Base-by-base conservation (phyloP, 2,888 invertebrate species). In the Volucella bombylans region DNA sequence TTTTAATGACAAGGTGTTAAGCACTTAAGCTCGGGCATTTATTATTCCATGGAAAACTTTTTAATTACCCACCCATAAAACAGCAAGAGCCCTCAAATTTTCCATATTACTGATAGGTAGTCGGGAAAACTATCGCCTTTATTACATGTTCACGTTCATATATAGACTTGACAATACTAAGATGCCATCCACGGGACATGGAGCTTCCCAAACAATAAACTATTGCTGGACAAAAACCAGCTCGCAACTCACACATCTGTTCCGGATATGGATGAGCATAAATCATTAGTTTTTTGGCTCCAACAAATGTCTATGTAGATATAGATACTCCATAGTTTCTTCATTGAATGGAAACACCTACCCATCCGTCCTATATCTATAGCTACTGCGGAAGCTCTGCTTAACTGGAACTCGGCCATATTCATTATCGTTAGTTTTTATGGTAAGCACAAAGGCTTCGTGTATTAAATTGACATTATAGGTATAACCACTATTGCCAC, bases 381-480 rank as follows among this genome's bases (percentile, higher is more conserved):
- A 11, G 14, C n/a, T 43, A 43, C 43, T 0, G 38, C 23, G 6
- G 41, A 52, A 72, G 54, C 54, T 57, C 39, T 45, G 39, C 49
- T 72, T 38, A 23, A 73, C 65, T 57, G 50, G 59, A 72, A 72
- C 57, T 62, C 39, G 62, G 67, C 72, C 74, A 76, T 72, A 81
- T 81, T 85, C 85, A 85, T 85, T 81, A 85, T 68, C 85, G 85
- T 85, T 81, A 85, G 81, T 76, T 85, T 85, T 85, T 85, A 85
- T 85, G 76, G 67, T 67, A 76, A 57, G 68, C 67, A 77, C 81
- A 80, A 81, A 76, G 81, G 76, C 41, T 85, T 52, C 55, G 67
- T 76, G 76, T 62, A 85, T 85, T 72, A 85, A 85, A 81, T 38
- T 67, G 76, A 72, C 71, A 72, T 85, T 85, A 77, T 49, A 81